Conservation (phyloP, 2,797 vertebrate genomes). For the Rhabdophis nuchalis region DNA sequence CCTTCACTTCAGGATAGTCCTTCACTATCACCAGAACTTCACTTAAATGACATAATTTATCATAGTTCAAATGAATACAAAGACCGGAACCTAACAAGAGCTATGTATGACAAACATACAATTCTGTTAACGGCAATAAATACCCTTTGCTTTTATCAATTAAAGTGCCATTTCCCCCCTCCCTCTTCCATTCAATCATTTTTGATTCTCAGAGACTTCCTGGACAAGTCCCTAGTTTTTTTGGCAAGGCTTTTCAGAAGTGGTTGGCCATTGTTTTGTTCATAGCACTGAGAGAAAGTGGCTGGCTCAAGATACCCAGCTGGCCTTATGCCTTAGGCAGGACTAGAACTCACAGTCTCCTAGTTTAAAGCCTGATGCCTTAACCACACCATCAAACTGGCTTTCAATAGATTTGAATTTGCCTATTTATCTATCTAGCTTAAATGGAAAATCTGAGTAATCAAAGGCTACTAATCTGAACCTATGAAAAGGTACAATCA, state of each 20-base stretch:
- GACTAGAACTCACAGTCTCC: not conserved
- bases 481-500: not conserved
- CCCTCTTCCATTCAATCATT: not conserved
- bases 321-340: not conserved
- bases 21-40: slow-evolving; percentile 13
- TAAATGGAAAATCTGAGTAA: slow-evolving; percentile 44
- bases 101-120: slow-evolving; percentile 47
- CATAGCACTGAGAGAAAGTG: not conserved
- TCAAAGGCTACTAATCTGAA: slow-evolving; percentile 38
- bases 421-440: slow-evolving; percentile 3
- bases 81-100: slow-evolving; percentile 26
- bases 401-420: slow-evolving; percentile 32
- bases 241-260: not conserved
- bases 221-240: too few species aligned
- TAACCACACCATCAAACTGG: not conserved
- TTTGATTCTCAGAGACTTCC: not conserved
- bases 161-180: slow-evolving; percentile 43
- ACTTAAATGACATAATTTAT: not conserved
- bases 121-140: slow-evolving; percentile 53
- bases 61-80: not conserved
- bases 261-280: not conserved
- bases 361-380: not conserved
- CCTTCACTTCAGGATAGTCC: too few species aligned
- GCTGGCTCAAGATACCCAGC: not conserved
- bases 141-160: slow-evolving; percentile 49